Percentiles rank a stretch among this genome's conserved stretches.
phyloP scores from a whole-genome alignment of 1,140 invertebrate species.

The Liolophura sinensis region DNA sequence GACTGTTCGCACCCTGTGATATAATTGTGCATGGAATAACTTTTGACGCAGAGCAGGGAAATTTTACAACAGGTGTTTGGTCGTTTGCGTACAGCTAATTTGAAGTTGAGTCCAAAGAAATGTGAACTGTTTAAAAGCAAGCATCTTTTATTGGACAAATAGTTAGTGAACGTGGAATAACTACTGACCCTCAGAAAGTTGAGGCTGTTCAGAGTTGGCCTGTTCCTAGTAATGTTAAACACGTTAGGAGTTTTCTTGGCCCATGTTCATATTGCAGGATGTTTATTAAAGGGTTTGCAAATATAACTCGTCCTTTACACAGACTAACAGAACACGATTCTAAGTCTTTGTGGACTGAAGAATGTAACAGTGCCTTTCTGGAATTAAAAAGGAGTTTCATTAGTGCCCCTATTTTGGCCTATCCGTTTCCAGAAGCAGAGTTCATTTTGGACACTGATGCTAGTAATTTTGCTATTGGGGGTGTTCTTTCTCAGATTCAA shows the following conservation, averaged over 20 bases:
- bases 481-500: constrained; percentile 30
- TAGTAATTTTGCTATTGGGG: constrained; percentile 26
- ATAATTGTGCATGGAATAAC: constrained; percentile 21
- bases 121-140: constrained; percentile 24
- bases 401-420: constrained; percentile 21
- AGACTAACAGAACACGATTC: constrained; percentile 19
- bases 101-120: constrained; percentile 30
- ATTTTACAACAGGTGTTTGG: constrained; percentile 24
- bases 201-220: constrained; percentile 17
- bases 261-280: constrained; percentile 18
- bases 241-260: constrained; percentile 22
- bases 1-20: too few relatives aligned
- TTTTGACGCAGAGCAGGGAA: constrained; percentile 17
- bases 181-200: constrained; percentile 12
- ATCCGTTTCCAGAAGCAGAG: constrained; percentile 4
- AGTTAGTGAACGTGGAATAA: constrained; percentile 14
- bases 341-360: constrained; percentile 23
- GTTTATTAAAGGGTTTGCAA: constrained; percentile 19
- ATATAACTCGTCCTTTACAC: constrained; percentile 21
- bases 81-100: constrained; percentile 16
- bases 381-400: constrained; percentile 17
- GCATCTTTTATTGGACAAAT: constrained; percentile 23
- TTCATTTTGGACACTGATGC: constrained; percentile 34
- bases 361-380: constrained; percentile 16
- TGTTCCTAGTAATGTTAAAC: constrained; percentile 10